Evolutionary conservation across 2,888 invertebrate genomes (phyloP).

Genomic region (Drosophila helvetica): DNA sequence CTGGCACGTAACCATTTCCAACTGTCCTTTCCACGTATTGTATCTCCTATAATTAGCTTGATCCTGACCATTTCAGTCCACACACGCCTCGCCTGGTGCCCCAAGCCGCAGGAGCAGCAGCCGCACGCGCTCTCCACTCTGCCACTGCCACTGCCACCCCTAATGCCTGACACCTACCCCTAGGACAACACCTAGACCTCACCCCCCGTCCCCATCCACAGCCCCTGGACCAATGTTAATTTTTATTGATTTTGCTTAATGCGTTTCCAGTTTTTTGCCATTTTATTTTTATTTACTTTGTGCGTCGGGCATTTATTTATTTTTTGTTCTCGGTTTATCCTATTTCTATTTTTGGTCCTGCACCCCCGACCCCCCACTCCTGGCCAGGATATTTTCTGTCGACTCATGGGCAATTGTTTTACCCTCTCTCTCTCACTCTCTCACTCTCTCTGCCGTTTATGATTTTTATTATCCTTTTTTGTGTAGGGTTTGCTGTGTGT

Average conservation of each 20-base stretch:
- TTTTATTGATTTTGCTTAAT: conserved; percentile 79
- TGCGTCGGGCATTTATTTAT: conserved; percentile 25
- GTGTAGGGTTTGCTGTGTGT: conserved; percentile 15
- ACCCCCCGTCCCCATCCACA: conserved; percentile 3
- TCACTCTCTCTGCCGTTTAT: conserved; percentile 40
- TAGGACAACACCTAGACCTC: conserved; percentile 17
- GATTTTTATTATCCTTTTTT: conserved; percentile 64
- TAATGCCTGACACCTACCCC: conserved; percentile 39
- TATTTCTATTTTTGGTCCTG: conserved; percentile 32
- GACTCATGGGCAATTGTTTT: conserved; percentile 73
- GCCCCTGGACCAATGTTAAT: conserved; percentile 64
- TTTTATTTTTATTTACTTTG: conserved; percentile 74
- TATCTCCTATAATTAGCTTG: conserved; percentile 28
- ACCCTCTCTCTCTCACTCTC: conserved; percentile 35
- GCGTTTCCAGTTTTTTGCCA: conserved; percentile 65
- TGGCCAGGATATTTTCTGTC: conserved; percentile 51
- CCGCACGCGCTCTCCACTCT: too few relatives aligned
- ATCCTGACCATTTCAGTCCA: conserved; percentile 52
- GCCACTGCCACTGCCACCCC: background rate
- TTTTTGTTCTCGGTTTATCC: conserved; percentile 32
- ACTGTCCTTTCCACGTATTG: background rate
- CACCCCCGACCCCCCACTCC: conserved; percentile 16
- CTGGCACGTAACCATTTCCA: conserved; percentile 68
- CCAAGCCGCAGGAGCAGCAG: background rate
- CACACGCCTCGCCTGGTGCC: conserved; percentile 30